Percentiles rank a stretch among this genome's conserved stretches.
Conservation (phyloP, 2,797 vertebrate species). For the Cichlasoma orientale region DNA sequence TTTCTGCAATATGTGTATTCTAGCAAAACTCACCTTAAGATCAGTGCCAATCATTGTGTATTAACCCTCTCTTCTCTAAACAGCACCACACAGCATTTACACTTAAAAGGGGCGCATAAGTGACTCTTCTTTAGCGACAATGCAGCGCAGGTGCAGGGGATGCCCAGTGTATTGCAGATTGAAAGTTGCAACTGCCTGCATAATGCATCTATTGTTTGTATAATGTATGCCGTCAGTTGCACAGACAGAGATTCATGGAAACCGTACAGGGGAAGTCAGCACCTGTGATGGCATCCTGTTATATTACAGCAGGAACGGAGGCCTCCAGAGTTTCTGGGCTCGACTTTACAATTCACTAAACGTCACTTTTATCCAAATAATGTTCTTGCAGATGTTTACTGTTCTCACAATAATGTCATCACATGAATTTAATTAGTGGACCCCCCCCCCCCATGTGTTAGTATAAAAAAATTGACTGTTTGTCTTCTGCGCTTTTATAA, state of each 20-base stretch:
- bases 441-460: no score
- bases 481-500: no score
- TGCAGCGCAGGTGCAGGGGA: conserved; percentile 48
- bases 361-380: background rate
- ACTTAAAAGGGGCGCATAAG: conserved; percentile 32
- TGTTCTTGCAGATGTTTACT: background rate
- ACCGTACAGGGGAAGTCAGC: conserved; percentile 7
- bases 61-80: conserved; percentile 21
- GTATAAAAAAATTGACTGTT: no score
- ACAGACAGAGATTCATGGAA: conserved; percentile 45
- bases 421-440: background rate
- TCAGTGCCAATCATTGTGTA: conserved; percentile 39
- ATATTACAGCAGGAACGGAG: conserved; percentile 12
- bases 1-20: conserved; percentile 5
- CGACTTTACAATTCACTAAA: background rate
- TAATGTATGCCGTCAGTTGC: conserved; percentile 23
- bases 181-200: conserved; percentile 7
- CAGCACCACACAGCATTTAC: conserved; percentile 38
- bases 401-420: background rate
- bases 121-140: conserved; percentile 39
- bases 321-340: conserved; percentile 12
- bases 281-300: conserved; percentile 42
- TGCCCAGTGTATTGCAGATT: conserved; percentile 47
- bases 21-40: background rate
- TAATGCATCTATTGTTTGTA: conserved; percentile 50